Conservation (phyloP, 2,888 invertebrate species). For the Mythimna pallens region DNA sequence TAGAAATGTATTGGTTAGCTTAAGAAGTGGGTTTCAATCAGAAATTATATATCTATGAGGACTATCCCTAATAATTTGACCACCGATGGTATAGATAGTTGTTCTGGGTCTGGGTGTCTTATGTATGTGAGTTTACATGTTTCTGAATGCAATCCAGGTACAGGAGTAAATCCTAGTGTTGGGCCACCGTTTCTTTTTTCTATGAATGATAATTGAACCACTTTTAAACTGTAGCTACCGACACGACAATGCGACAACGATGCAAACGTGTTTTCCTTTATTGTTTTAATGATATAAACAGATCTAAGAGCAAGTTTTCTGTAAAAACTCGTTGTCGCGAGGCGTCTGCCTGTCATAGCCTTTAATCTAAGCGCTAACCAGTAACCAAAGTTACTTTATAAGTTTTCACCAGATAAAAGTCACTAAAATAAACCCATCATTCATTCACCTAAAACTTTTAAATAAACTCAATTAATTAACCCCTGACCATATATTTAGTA, state of each 20-base stretch:
- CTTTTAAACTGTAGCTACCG: neutral
- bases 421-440: conserved; percentile 16
- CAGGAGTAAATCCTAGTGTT: too few species aligned
- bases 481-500: conserved; percentile 40
- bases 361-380: neutral
- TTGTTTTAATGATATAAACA: too few species aligned
- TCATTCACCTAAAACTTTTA: conserved; percentile 30
- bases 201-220: too few species aligned
- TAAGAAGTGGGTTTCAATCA: too few species aligned
- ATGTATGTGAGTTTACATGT: too few species aligned
- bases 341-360: neutral
- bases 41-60: too few species aligned
- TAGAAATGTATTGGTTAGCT: too few species aligned
- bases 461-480: conserved; percentile 40
- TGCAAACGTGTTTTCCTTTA: neutral
- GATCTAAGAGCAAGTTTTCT: neutral
- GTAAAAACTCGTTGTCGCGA: neutral
- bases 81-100: too few species aligned
- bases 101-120: too few species aligned
- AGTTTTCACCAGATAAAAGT: neutral
- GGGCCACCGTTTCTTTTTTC: too few species aligned
- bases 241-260: neutral
- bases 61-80: too few species aligned
- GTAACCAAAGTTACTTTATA: neutral
- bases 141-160: too few species aligned